Evolutionary conservation across 2,797 vertebrate genomes (phyloP).

Genomic region (Pantherophis vulpinus): DNA sequence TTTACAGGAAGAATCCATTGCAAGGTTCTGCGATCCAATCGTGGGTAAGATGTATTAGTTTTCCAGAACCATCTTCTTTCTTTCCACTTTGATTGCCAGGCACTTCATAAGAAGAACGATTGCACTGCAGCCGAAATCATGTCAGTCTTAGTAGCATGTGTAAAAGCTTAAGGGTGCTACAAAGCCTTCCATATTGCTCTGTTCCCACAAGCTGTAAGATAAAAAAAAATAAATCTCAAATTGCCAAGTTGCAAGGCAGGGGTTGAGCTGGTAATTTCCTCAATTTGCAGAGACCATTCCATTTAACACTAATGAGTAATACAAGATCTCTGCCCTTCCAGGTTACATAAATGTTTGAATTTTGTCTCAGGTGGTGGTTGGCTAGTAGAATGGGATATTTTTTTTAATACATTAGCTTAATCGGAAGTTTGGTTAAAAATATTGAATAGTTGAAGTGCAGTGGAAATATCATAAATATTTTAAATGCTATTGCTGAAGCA

Average conservation of each 20-base stretch:
- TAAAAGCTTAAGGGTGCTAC: not conserved
- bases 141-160: not conserved
- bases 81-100: not conserved
- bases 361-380: conserved; percentile 35
- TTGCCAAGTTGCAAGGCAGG: not conserved
- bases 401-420: conserved; percentile 2
- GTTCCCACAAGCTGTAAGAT: too few relatives aligned
- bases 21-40: not conserved
- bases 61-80: too few relatives aligned
- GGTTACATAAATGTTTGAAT: conserved; percentile 31
- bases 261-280: not conserved
- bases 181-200: too few relatives aligned
- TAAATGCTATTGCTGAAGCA: conserved; percentile 57
- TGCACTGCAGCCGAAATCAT: not conserved
- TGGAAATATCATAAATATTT: conserved; percentile 44
- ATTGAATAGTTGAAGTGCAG: conserved; percentile 42
- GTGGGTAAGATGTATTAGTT: not conserved
- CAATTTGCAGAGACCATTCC: not conserved
- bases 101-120: not conserved
- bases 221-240: not conserved
- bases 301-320: conserved; percentile 31
- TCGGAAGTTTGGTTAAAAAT: conserved; percentile 41
- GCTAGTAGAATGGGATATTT: not conserved
- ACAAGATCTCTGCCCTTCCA: not conserved
- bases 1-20: not conserved